phyloP scores from a whole-genome alignment of 2,888 invertebrate species.

The Tanytarsus gracilentus region DNA sequence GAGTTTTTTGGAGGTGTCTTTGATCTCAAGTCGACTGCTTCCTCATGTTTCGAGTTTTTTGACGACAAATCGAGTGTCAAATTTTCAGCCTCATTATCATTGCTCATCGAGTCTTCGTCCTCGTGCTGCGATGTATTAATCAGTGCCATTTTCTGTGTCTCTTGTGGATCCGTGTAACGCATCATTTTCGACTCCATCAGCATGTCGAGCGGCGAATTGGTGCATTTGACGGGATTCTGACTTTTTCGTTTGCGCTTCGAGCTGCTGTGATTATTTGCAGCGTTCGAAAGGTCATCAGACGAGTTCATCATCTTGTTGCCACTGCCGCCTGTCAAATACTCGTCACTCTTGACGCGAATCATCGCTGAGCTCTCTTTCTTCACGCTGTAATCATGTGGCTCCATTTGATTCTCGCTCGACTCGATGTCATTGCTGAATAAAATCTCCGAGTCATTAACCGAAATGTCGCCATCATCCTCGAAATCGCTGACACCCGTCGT shows the following conservation, averaged over 20 bases:
- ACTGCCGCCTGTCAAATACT: constrained; percentile 25
- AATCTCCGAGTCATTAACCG: constrained; percentile 25
- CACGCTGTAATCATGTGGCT: constrained; percentile 28
- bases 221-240: constrained; percentile 75
- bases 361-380: constrained; percentile 11
- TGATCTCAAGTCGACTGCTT: constrained; percentile 18
- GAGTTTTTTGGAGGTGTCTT: constrained; percentile 28
- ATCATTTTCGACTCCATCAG: constrained; percentile 24
- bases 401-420: constrained; percentile 4
- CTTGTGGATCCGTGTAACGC: constrained; percentile 5
- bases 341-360: constrained; percentile 26
- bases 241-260: constrained; percentile 71
- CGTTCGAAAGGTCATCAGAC: constrained; percentile 10
- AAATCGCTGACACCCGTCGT: constrained; percentile 26
- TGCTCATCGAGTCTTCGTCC: neutral
- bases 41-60: constrained; percentile 20
- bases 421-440: constrained; percentile 20
- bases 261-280: constrained; percentile 38
- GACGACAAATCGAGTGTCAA: constrained; percentile 21
- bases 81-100: constrained; percentile 4
- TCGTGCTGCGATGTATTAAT: neutral
- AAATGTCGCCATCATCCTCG: constrained; percentile 27
- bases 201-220: constrained; percentile 36
- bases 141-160: constrained; percentile 10
- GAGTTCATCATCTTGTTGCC: constrained; percentile 2